phyloP scores from a whole-genome alignment of 2,113 vertebrate genomes.

The Protobothrops mucrosquamatus region DNA sequence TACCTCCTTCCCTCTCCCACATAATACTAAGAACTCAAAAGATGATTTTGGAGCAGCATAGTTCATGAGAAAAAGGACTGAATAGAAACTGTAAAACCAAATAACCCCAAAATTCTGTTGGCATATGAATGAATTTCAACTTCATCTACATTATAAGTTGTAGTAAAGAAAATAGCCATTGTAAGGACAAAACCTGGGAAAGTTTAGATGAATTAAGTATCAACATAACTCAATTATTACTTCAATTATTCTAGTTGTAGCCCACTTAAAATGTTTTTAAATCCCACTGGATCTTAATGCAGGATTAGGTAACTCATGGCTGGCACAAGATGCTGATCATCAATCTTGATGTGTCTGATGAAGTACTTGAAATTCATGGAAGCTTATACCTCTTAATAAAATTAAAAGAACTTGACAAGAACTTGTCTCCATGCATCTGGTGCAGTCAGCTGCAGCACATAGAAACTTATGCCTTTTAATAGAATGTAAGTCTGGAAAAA shows the following conservation, averaged over 20 bases:
- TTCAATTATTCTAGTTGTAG: background rate
- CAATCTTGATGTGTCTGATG: no score
- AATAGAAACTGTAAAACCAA: slow-evolving; percentile 4
- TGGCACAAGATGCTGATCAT: no score
- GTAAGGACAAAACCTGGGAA: background rate
- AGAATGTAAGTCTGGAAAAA: no score
- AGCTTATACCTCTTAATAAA: no score
- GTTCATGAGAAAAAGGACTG: background rate
- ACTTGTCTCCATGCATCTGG: no score
- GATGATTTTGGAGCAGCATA: background rate
- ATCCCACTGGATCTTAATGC: background rate
- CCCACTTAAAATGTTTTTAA: background rate
- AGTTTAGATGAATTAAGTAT: background rate
- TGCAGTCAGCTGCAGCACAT: no score
- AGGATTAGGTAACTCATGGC: no score
- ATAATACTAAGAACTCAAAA: background rate
- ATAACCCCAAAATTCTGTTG: background rate
- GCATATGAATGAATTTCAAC: background rate
- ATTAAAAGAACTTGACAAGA: no score
- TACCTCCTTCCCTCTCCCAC: background rate
- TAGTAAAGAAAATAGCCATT: background rate
- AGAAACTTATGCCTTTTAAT: no score
- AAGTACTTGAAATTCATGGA: no score
- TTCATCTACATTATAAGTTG: background rate
- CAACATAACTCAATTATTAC: background rate